Conservation (phyloP, 2,797 vertebrate genomes). For the Sebastes flavidus region DNA sequence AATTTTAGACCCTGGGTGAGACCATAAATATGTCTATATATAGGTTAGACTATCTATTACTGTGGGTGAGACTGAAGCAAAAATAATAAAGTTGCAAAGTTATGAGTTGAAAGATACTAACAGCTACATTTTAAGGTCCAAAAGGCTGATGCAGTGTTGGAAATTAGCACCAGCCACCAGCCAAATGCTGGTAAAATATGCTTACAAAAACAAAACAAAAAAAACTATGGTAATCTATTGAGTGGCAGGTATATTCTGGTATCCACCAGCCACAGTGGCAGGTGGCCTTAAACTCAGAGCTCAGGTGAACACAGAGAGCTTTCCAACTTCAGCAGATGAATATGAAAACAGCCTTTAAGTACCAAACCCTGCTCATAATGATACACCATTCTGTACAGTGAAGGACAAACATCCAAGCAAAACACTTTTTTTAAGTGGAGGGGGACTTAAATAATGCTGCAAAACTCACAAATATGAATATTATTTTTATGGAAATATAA, state of each 20-base stretch:
- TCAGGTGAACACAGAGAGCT: not conserved
- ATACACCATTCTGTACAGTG: not conserved
- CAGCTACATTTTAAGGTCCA: accelerated
- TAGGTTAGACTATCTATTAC: accelerated
- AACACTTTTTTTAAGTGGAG: not conserved
- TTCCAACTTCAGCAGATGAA: not conserved
- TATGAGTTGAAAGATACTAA: not conserved
- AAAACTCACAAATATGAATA: not conserved
- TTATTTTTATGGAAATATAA: not conserved
- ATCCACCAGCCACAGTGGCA: no score
- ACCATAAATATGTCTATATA: no score
- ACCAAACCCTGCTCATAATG: not conserved
- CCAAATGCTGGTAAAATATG: no score
- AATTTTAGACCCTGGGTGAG: no score
- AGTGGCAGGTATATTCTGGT: no score
- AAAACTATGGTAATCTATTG: no score
- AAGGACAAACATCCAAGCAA: not conserved
- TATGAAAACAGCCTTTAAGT: not conserved
- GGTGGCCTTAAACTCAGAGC: not conserved
- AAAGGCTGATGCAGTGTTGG: no score
- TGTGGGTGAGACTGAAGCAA: not conserved
- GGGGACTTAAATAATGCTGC: not conserved
- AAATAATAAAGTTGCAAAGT: not conserved
- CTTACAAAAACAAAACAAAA: no score
- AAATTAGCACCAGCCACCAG: no score